Percentiles rank a stretch among this genome's conserved stretches.
phyloP scores from a whole-genome alignment of 1,140 invertebrate species.

The Cotesia typhae region DNA sequence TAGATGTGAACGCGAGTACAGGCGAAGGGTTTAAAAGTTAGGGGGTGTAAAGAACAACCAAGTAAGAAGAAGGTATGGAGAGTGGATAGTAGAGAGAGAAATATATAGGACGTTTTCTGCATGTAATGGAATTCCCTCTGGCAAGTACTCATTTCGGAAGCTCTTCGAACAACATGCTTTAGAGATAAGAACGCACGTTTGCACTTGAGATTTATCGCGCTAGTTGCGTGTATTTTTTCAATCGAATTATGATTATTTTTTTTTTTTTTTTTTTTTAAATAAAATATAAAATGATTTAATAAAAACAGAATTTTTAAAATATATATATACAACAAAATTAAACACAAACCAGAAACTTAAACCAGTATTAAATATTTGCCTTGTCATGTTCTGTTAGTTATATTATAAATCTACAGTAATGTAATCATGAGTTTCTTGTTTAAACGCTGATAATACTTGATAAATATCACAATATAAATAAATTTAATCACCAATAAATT shows the following conservation, averaged over 20 bases:
- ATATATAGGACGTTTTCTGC: constrained; percentile 32
- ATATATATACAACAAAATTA: no score
- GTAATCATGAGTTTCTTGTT: no score
- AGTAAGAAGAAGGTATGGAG: constrained; percentile 8
- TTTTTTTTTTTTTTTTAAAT: neutral
- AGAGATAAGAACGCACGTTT: constrained; percentile 19
- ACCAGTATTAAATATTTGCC: no score
- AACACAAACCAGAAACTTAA: no score
- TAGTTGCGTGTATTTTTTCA: constrained; percentile 8
- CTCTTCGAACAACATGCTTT: constrained; percentile 30
- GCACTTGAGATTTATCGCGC: constrained; percentile 22
- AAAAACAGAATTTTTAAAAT: no score
- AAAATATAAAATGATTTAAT: no score
- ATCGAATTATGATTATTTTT: constrained; percentile 6
- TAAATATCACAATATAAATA: no score
- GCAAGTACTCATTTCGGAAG: constrained; percentile 30
- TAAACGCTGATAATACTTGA: no score
- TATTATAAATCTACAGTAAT: no score
- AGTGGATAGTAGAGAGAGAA: constrained; percentile 21
- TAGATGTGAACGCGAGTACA: constrained; percentile 3
- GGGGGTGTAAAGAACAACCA: constrained; percentile 4
- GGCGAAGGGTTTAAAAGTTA: neutral
- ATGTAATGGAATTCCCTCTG: constrained; percentile 37
- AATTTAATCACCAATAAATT: no score
- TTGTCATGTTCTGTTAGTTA: no score